phyloP scores from a whole-genome alignment of 2,888 invertebrate genomes.

The Nomada ruficornis region DNA sequence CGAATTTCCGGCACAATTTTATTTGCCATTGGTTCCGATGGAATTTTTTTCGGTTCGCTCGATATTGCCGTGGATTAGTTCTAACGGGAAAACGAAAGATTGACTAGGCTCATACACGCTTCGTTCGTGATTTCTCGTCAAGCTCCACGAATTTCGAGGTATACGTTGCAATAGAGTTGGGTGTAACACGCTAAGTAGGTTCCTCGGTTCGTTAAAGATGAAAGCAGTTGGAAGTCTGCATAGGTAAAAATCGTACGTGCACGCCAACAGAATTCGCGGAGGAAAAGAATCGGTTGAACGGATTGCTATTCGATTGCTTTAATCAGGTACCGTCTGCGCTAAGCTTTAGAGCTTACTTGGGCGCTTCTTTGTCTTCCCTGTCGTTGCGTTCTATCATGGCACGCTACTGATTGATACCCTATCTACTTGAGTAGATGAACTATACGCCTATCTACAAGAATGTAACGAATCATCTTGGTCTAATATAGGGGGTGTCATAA shows the following conservation, averaged over 20 bases:
- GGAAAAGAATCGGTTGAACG: not conserved
- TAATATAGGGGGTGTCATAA: too few species aligned
- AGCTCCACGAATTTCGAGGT: not conserved
- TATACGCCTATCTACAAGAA: too few species aligned
- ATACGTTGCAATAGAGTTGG: too few species aligned
- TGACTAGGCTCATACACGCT: not conserved
- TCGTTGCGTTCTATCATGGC: not conserved
- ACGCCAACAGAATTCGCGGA: not conserved
- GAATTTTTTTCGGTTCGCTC: not conserved
- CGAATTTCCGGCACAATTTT: slow-evolving; percentile 46
- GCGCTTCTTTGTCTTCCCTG: slow-evolving; percentile 9
- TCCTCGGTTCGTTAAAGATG: not conserved
- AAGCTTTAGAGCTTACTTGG: not conserved
- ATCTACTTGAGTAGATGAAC: not conserved
- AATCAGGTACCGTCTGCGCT: not conserved
- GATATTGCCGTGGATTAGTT: not conserved
- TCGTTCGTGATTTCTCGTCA: not conserved
- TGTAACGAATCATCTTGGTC: too few species aligned
- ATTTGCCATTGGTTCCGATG: not conserved
- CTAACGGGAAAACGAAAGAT: not conserved
- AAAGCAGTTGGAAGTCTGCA: too few species aligned
- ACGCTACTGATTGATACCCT: not conserved
- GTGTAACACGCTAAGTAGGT: not conserved
- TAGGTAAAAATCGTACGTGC: too few species aligned
- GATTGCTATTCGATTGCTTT: not conserved